Evolutionary conservation across 2,888 invertebrate species (phyloP).

Genomic region (Cataglyphis altisquamis): DNA sequence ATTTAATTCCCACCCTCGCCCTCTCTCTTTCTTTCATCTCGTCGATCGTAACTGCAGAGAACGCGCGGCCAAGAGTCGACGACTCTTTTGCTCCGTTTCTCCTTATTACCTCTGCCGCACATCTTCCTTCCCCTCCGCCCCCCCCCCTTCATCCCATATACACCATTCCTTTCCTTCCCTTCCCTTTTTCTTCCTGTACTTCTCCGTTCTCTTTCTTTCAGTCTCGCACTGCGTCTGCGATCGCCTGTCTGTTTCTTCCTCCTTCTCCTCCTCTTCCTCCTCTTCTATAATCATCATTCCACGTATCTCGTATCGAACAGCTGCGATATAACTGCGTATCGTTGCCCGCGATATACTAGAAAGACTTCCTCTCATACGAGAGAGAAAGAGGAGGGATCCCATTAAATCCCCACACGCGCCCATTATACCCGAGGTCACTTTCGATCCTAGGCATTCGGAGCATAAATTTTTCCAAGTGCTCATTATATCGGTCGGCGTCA

Average conservation of each 20-base stretch:
- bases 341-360: slow-evolving; percentile 27
- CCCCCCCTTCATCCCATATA: background rate
- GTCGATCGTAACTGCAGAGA: slow-evolving; percentile 49
- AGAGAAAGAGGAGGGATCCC: slow-evolving; percentile 20
- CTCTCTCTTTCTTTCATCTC: slow-evolving; percentile 55
- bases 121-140: slow-evolving; percentile 21
- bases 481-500: slow-evolving; percentile 40
- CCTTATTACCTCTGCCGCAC: slow-evolving; percentile 64
- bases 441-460: slow-evolving; percentile 43
- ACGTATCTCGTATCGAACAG: slow-evolving; percentile 60
- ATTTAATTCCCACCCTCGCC: slow-evolving; percentile 81
- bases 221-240: background rate
- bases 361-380: slow-evolving; percentile 16
- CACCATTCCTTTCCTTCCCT: background rate
- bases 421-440: slow-evolving; percentile 50
- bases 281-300: slow-evolving; percentile 56
- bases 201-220: slow-evolving; percentile 47
- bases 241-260: slow-evolving; percentile 23
- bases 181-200: background rate
- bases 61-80: slow-evolving; percentile 36
- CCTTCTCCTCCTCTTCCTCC: background rate
- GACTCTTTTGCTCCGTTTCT: slow-evolving; percentile 60
- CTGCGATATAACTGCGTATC: slow-evolving; percentile 49
- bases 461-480: slow-evolving; percentile 53
- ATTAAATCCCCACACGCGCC: slow-evolving; percentile 55